Conservation (phyloP, 2,113 vertebrate genomes). For the Heterocephalus glaber region DNA sequence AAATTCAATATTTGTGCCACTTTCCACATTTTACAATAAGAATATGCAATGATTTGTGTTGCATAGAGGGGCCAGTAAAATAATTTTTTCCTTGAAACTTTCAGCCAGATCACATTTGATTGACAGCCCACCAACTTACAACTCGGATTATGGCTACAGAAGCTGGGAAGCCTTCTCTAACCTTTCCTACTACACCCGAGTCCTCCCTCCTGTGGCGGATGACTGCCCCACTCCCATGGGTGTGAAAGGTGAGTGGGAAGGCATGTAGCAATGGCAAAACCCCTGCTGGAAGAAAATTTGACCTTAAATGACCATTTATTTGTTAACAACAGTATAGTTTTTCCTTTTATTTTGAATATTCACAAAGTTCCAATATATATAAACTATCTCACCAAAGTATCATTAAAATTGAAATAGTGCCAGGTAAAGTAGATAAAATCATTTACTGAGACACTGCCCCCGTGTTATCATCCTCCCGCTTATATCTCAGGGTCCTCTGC, state of each 20-base stretch:
- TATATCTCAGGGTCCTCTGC: neutral
- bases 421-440: conserved; percentile 3
- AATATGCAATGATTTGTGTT: neutral
- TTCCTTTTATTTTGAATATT: neutral
- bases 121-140: conserved; percentile 96
- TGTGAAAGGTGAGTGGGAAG: conserved; percentile 90
- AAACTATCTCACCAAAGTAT: neutral
- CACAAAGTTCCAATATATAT: neutral
- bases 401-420: neutral
- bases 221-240: conserved; percentile 98
- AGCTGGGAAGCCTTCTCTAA: conserved; percentile 98
- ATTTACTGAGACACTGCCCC: neutral
- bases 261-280: neutral
- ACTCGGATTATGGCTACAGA: conserved; percentile 92
- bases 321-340: neutral
- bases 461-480: too few species aligned
- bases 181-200: conserved; percentile 94
- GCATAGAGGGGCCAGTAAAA: neutral
- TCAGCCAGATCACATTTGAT: conserved; percentile 94
- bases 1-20: neutral
- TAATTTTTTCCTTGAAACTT: conserved; percentile 54
- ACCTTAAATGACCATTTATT: neutral
- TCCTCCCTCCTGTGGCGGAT: conserved; percentile 91
- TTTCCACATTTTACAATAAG: neutral
- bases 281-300: neutral